Percentiles rank a stretch among this genome's conserved stretches.
These are phyloP conservation scores for Drosophila rufa DNA, from an alignment of 1,140 invertebrate genomes.

Conservation along the genomic window DNA sequence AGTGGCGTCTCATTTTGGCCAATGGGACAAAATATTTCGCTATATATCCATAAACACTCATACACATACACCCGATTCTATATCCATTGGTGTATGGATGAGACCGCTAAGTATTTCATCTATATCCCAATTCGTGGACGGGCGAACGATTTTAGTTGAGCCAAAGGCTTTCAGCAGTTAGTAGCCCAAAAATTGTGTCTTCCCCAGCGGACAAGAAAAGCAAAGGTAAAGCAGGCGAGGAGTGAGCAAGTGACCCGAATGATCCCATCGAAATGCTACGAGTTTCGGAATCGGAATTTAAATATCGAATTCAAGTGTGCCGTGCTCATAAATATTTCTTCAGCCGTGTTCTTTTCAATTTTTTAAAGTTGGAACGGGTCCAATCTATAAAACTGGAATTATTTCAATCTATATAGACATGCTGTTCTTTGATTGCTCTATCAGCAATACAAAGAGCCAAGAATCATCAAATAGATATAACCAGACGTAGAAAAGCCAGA, in stretches of 20 bases:
- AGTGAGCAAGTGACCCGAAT: constrained; percentile 10
- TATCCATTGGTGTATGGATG: constrained; percentile 54
- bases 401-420: constrained; percentile 46
- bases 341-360: constrained; percentile 27
- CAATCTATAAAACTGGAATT: constrained; percentile 79
- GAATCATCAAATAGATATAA: constrained; percentile 52
- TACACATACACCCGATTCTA: constrained; percentile 18
- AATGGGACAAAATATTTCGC: constrained; percentile 36
- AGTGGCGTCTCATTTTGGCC: constrained; percentile 63
- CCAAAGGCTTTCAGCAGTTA: constrained; percentile 78
- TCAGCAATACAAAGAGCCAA: constrained; percentile 19
- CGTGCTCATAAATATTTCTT: constrained; percentile 61
- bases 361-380: constrained; percentile 66
- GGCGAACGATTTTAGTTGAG: constrained; percentile 72
- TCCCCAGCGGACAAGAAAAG: constrained; percentile 48
- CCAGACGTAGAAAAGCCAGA: constrained; percentile 26
- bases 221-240: constrained; percentile 27
- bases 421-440: constrained; percentile 51
- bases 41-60: constrained; percentile 36
- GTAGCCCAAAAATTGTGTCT: constrained; percentile 64
- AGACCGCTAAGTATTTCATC: constrained; percentile 45
- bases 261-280: constrained; percentile 6
- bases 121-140: constrained; percentile 50
- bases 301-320: constrained; percentile 65
- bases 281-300: constrained; percentile 13